Conservation (phyloP, 2,113 vertebrate genomes). For the Sclerurus mexicanus region DNA sequence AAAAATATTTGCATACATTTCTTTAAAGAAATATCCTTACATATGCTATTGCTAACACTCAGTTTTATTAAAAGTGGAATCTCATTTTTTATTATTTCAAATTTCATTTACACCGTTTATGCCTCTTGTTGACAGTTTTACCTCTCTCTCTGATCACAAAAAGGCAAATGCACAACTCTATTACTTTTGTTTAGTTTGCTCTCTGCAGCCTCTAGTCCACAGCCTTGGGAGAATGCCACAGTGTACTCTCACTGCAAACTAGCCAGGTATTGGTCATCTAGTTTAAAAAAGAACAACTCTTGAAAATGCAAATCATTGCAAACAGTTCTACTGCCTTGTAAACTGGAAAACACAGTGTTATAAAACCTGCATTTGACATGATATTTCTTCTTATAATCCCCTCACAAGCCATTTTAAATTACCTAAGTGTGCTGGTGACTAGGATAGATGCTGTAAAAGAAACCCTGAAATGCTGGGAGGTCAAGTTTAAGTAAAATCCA, state of each 20-base stretch:
- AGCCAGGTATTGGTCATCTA: not conserved
- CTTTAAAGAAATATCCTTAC: not conserved
- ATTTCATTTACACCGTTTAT: not conserved
- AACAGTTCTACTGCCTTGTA: not conserved
- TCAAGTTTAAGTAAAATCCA: slow-evolving; percentile 25
- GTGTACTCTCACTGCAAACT: not conserved
- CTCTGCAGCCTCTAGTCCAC: not conserved
- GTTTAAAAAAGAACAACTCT: not conserved
- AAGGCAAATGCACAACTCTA: not conserved
- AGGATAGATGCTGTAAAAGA: not conserved
- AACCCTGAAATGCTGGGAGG: not conserved
- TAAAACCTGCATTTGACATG: not conserved
- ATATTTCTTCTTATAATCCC: not conserved
- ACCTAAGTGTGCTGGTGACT: not conserved
- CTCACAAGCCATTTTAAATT: not conserved
- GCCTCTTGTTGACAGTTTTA: not conserved
- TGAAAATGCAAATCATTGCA: not conserved
- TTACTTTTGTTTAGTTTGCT: not conserved
- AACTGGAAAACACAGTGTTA: not conserved
- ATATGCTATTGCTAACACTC: not conserved
- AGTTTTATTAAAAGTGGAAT: not conserved
- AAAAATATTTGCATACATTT: not conserved
- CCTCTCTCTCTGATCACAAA: not conserved
- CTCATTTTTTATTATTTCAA: not conserved
- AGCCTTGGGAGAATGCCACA: not conserved